Evolutionary conservation across 2,888 invertebrate genomes (phyloP).

Genomic region (Cephus pulcher): DNA sequence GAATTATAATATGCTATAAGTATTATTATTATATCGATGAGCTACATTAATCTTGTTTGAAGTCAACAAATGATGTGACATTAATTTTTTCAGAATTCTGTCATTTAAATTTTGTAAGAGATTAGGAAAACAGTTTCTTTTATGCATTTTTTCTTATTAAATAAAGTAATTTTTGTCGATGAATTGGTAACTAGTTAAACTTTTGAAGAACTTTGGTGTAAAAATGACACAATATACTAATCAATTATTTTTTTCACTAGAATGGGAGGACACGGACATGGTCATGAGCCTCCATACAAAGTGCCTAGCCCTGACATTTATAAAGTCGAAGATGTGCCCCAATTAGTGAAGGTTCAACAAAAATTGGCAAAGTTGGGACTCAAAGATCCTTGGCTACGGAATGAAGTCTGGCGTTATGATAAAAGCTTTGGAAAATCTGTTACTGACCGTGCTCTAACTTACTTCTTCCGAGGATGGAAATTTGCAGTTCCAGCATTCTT

Average conservation of each 20-base stretch:
- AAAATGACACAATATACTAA: background rate
- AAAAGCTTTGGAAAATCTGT: constrained; percentile 71
- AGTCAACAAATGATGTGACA: background rate
- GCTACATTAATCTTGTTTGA: background rate
- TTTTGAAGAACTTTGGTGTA: background rate
- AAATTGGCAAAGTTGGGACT: constrained; percentile 79
- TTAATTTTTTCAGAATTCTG: background rate
- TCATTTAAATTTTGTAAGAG: background rate
- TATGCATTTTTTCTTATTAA: background rate
- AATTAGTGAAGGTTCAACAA: constrained; percentile 74
- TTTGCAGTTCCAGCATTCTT: constrained; percentile 71
- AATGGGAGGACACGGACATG: constrained; percentile 71
- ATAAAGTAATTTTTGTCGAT: background rate
- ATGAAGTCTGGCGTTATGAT: constrained; percentile 86
- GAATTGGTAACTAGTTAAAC: background rate
- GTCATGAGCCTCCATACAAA: constrained; percentile 69
- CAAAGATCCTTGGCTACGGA: constrained; percentile 89
- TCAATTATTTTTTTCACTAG: constrained; percentile 26
- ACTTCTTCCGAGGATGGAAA: constrained; percentile 75
- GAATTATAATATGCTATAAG: background rate
- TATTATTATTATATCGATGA: background rate
- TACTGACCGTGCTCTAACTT: constrained; percentile 59
- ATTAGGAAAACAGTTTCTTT: background rate
- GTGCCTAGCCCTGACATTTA: constrained; percentile 81
- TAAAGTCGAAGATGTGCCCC: constrained; percentile 77